Percentiles rank a stretch among this genome's conserved stretches.
These are phyloP conservation scores for Xiphophorus hellerii DNA, from an alignment of 2,113 vertebrate genomes.

Conservation along the genomic window DNA sequence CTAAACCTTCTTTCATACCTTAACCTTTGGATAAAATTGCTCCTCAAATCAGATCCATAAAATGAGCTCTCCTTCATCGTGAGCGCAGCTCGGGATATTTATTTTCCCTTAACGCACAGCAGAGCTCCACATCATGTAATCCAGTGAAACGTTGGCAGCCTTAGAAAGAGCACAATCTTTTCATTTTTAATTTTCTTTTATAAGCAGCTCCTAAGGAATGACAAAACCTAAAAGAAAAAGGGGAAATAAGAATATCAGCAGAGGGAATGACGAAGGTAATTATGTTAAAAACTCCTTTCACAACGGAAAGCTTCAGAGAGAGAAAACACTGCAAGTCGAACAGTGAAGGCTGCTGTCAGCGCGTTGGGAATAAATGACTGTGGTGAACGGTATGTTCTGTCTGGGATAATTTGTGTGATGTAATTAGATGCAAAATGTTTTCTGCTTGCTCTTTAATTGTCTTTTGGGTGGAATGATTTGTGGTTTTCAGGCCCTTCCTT, in stretches of 20 bases:
- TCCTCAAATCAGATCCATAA: slow-evolving; percentile 41
- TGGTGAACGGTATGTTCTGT: slow-evolving; percentile 57
- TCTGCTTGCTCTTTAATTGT: slow-evolving; percentile 73
- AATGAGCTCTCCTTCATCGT: slow-evolving; percentile 39
- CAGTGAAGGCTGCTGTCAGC: slow-evolving; percentile 45
- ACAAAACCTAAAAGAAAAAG: slow-evolving; percentile 39
- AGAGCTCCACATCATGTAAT: slow-evolving; percentile 53
- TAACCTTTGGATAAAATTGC: slow-evolving; percentile 27
- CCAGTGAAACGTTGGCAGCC: slow-evolving; percentile 54
- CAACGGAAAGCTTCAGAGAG: slow-evolving; percentile 21
- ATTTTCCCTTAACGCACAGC: slow-evolving; percentile 26
- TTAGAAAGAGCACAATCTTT: slow-evolving; percentile 50
- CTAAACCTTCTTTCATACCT: slow-evolving; percentile 9
- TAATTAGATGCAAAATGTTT: slow-evolving; percentile 78
- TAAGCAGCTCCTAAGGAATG: slow-evolving; percentile 63
- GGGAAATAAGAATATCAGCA: slow-evolving; percentile 50
- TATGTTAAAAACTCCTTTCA: slow-evolving; percentile 64
- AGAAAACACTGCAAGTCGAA: slow-evolving; percentile 36
- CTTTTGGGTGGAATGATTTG: slow-evolving; percentile 72
- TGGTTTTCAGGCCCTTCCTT: slow-evolving; percentile 48
- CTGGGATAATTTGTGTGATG: slow-evolving; percentile 69
- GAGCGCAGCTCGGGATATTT: slow-evolving; percentile 22
- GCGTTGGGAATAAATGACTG: slow-evolving; percentile 56
- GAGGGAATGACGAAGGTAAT: slow-evolving; percentile 59
- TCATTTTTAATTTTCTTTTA: slow-evolving; percentile 67